Percentiles rank a stretch among this genome's conserved stretches.
These are phyloP conservation scores for Platichthys flesus DNA, from an alignment of 2,113 vertebrate genomes.

Conservation along the genomic window DNA sequence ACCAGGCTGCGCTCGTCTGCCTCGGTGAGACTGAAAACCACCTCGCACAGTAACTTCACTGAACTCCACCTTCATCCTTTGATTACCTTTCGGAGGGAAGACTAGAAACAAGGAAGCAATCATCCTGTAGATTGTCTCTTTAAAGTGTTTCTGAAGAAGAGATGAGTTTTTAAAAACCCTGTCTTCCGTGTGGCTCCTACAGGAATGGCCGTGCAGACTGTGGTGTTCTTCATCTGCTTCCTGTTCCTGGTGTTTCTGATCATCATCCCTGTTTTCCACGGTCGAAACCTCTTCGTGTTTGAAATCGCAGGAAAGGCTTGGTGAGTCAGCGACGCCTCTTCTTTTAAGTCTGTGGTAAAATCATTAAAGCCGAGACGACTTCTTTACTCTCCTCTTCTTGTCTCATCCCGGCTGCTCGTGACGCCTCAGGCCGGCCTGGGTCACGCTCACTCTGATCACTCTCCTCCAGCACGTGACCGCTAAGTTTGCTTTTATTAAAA, in stretches of 20 bases:
- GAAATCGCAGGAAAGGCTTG: conserved; percentile 82
- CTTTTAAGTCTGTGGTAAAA: neutral
- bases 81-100: no score
- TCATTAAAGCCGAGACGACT: neutral
- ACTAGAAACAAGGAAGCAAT: no score
- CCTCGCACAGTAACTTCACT: neutral
- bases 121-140: no score
- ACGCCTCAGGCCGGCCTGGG: conserved; percentile 88
- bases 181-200: neutral
- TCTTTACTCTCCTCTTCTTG: neutral
- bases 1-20: conserved; percentile 87
- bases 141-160: no score
- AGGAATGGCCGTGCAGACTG: conserved; percentile 89
- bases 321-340: conserved; percentile 74
- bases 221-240: conserved; percentile 88
- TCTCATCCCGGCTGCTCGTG: neutral
- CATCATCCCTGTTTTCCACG: conserved; percentile 84
- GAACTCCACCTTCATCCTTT: no score
- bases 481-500: conserved; percentile 86
- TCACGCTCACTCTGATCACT: conserved; percentile 82
- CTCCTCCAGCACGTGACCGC: conserved; percentile 82
- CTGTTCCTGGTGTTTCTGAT: conserved; percentile 86
- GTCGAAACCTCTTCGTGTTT: conserved; percentile 82
- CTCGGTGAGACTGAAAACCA: conserved; percentile 80
- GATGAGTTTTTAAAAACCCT: no score